These are phyloP conservation scores for Catharus bicknelli DNA, from an alignment of 2,113 vertebrate genomes.

Conservation along the genomic window DNA sequence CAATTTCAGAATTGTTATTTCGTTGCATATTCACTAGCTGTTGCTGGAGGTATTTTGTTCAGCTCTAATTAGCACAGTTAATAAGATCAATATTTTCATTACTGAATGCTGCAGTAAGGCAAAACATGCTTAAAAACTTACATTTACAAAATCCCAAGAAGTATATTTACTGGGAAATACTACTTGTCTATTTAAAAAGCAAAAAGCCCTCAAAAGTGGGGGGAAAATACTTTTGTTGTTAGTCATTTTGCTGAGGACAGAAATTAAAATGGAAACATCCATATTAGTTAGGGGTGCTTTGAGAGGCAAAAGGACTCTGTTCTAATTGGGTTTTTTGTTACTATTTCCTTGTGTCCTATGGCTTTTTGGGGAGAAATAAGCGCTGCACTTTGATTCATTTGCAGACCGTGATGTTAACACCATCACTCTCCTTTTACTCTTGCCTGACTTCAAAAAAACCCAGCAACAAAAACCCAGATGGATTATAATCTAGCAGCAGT, in stretches of 20 bases:
- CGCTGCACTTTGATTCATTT: background rate
- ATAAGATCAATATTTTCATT: constrained; percentile 69
- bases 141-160: background rate
- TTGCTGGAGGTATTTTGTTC: constrained; percentile 61
- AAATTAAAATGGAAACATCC: background rate
- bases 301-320: background rate
- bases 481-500: background rate
- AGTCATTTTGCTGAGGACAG: background rate
- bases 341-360: background rate
- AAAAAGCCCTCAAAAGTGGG: background rate
- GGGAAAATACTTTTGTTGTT: background rate
- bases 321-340: background rate
- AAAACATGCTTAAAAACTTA: constrained; percentile 21
- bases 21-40: constrained; percentile 41
- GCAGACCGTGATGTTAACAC: background rate
- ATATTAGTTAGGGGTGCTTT: background rate
- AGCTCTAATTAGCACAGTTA: constrained; percentile 62
- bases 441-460: fast-evolving
- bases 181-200: background rate
- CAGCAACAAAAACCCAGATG: background rate
- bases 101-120: constrained; percentile 8
- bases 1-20: constrained; percentile 44
- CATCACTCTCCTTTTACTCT: background rate
- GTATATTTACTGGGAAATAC: background rate
- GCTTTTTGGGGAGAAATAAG: background rate